Evolutionary conservation across 2,113 vertebrate genomes (phyloP), one percentile per base, ranked within the genome.

Genomic region (Lasiurus borealis): DNA sequence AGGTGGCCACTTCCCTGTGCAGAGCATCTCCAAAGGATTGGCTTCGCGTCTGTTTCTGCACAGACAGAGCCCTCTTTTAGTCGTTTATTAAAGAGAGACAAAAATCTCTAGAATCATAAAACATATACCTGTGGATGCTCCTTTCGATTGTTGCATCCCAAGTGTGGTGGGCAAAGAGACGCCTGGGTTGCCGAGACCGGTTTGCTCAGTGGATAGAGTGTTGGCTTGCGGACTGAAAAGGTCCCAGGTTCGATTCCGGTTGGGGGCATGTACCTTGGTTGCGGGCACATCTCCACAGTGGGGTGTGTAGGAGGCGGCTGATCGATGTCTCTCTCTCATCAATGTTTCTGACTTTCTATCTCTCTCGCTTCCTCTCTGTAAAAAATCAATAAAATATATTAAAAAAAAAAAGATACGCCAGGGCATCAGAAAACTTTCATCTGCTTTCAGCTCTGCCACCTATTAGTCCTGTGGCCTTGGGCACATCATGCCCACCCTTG

Each of bases 71-170:
- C 50, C n/a, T 80, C 72, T 77, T 71, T 5, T 31, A 46, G 19
- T 75, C 92, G 11, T 80, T 94, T 48, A 54, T 89, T 90, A 64
- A 62, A 91, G 36, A 86, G 62, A 73, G 68, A 48, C 82, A 59
- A 76, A 73, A 69, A 72, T 73, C 48, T 69, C 85, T 77, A 46
- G 54, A 84, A 86, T 31, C 87, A 66, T 82, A 78, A 78, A 91
- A 54, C 15, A n/a, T 36, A 18, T 29, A 12, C 64, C 71, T 23
- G 40, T 90, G 25, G 77, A 52, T n/a, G 40, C 10, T 83, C 25
- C 36, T 88, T 94, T 91, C 66, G 46, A 76, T 94, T 89, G 77
- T 75, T 54, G 48, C 46, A 21, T 88, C 46, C 82, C 29, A 75
- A 8, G 29, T 44, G 31, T 81, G 66, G 6, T 75, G 11, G 40